A percentile compares a stretch with the other conserved stretches of the same genome.
phyloP scores from a whole-genome alignment of 2,797 vertebrate species.

The Acanthis flammea region DNA sequence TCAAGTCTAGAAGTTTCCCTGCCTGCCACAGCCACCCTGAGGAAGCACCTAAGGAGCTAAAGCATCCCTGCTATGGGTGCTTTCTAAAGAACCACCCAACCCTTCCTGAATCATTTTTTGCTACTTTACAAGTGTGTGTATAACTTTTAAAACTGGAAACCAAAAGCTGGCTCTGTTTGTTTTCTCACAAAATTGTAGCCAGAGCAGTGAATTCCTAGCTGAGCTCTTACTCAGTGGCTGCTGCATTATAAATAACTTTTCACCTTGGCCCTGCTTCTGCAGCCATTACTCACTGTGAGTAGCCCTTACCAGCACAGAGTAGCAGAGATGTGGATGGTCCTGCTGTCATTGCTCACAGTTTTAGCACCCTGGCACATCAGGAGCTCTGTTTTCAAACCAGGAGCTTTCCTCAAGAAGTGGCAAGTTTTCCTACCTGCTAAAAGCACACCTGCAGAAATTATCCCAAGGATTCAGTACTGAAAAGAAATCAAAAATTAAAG shows the following conservation, averaged over 20 bases:
- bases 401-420: neutral
- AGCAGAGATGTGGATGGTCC: neutral
- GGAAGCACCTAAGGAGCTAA: neutral
- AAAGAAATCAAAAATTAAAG: neutral
- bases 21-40: neutral
- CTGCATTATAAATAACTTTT: conserved; percentile 57
- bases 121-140: neutral
- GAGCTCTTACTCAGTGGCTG: conserved; percentile 41
- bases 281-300: conserved; percentile 11
- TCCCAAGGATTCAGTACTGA: neutral
- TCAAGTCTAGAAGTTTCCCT: neutral
- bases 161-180: neutral
- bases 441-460: neutral
- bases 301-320: neutral
- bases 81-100: neutral
- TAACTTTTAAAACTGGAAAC: neutral
- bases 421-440: neutral
- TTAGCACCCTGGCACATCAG: neutral
- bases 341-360: neutral
- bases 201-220: conserved; percentile 54
- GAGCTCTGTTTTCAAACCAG: neutral
- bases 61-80: neutral
- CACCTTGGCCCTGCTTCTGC: conserved; percentile 38
- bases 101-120: neutral
- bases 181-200: conserved; percentile 46